Percentiles rank a stretch among this genome's conserved stretches.
Evolutionary conservation across 2,888 invertebrate species (phyloP).

Genomic region (Lasius fuliginosus): DNA sequence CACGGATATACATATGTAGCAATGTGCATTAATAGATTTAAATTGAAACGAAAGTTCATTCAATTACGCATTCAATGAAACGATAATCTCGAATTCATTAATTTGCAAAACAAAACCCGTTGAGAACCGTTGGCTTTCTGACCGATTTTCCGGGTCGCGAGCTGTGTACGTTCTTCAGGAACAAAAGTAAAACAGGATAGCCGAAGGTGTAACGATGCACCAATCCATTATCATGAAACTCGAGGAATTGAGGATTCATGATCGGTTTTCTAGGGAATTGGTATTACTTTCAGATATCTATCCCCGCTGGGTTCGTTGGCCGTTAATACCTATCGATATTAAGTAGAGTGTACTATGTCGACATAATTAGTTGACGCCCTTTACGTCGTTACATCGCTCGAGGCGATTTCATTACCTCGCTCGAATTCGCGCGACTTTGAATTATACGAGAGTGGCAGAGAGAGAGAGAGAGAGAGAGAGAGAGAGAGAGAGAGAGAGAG

Average conservation of each 20-base stretch:
- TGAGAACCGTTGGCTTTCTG: neutral
- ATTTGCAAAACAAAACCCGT: neutral
- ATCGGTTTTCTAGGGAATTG: slow-evolving; percentile 8
- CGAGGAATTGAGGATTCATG: slow-evolving; percentile 21
- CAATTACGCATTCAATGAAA: neutral
- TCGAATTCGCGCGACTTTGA: slow-evolving; percentile 40
- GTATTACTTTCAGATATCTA: slow-evolving; percentile 33
- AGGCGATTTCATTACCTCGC: slow-evolving; percentile 33
- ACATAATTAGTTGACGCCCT: slow-evolving; percentile 43
- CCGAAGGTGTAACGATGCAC: slow-evolving; percentile 10
- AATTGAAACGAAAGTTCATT: neutral
- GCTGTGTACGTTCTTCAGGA: neutral
- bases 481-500: too few species aligned
- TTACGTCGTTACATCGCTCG: slow-evolving; percentile 40
- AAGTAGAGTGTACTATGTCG: slow-evolving; percentile 20
- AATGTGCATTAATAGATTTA: neutral
- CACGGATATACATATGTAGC: neutral
- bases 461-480: too few species aligned
- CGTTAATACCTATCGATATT: slow-evolving; percentile 34
- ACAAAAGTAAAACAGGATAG: slow-evolving; percentile 28
- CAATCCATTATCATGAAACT: slow-evolving; percentile 19
- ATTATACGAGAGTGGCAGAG: neutral
- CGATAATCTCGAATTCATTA: neutral
- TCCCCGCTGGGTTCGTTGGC: slow-evolving; percentile 29
- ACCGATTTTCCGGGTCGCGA: slow-evolving; percentile 14